These are phyloP conservation scores for Lacerta viridis DNA, from an alignment of 2,797 vertebrate genomes.

Conservation along the genomic window DNA sequence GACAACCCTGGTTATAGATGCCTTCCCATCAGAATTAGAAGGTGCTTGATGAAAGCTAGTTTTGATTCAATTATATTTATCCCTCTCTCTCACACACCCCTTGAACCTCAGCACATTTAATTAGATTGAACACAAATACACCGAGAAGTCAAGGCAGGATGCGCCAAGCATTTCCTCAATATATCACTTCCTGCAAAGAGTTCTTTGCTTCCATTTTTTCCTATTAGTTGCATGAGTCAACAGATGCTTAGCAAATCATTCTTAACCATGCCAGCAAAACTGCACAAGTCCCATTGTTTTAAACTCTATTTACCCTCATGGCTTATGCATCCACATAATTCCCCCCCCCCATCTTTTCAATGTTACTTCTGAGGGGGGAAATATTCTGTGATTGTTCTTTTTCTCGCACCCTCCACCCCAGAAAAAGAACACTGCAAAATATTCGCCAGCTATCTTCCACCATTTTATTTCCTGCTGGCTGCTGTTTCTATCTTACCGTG, in stretches of 20 bases:
- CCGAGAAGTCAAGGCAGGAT: background rate
- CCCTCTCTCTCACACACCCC: constrained; percentile 3
- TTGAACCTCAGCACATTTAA: constrained; percentile 11
- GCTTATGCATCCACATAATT: background rate
- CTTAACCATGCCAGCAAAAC: constrained; percentile 38
- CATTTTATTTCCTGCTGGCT: too few relatives aligned
- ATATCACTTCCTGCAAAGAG: constrained; percentile 20
- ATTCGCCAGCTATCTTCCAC: too few relatives aligned
- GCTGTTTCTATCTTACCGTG: too few relatives aligned
- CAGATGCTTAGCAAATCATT: constrained; percentile 38
- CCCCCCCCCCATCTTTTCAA: too few relatives aligned
- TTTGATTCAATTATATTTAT: background rate
- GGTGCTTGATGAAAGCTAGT: background rate
- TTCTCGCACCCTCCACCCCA: too few relatives aligned
- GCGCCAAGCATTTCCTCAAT: constrained; percentile 5
- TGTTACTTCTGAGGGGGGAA: too few relatives aligned
- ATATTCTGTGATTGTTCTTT: too few relatives aligned
- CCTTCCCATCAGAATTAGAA: background rate
- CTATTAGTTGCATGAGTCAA: constrained; percentile 15
- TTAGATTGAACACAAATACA: background rate
- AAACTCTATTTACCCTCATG: constrained; percentile 34
- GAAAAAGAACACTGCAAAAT: too few relatives aligned
- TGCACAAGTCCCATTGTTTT: background rate
- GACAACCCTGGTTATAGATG: background rate
- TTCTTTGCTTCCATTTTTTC: constrained; percentile 35